Evolutionary conservation across 2,888 invertebrate genomes (phyloP).

Genomic region (Esperia sulphurella): DNA sequence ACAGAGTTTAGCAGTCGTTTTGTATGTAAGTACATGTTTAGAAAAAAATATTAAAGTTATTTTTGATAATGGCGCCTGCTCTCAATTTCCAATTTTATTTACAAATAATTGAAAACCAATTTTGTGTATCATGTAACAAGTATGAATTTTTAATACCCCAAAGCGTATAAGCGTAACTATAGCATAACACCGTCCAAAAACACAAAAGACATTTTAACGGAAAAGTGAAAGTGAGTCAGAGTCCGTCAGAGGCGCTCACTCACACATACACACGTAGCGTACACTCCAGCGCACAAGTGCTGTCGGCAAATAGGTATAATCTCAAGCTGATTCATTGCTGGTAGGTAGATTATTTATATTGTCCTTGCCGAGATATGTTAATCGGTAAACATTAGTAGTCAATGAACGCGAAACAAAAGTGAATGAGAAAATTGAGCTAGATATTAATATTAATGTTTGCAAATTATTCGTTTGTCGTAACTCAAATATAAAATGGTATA

Average conservation of each 20-base stretch:
- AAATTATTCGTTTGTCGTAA: background rate
- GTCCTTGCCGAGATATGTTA: constrained; percentile 20
- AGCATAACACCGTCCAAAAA: constrained; percentile 61
- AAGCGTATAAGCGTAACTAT: too few relatives aligned
- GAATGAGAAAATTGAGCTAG: background rate
- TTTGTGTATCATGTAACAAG: too few relatives aligned
- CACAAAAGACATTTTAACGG: constrained; percentile 74
- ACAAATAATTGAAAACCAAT: too few relatives aligned
- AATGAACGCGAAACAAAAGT: background rate
- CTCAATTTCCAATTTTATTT: too few relatives aligned
- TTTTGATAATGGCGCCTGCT: too few relatives aligned
- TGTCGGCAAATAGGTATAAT: background rate
- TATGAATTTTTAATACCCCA: constrained; percentile 21
- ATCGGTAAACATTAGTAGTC: background rate
- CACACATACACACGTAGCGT: background rate
- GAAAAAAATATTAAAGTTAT: too few relatives aligned
- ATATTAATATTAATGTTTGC: background rate
- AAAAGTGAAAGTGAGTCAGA: constrained; percentile 66
- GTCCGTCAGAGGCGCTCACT: constrained; percentile 7
- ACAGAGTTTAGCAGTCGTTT: too few relatives aligned
- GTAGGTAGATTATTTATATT: constrained; percentile 18
- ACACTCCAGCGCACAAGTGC: background rate
- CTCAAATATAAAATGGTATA: too few relatives aligned
- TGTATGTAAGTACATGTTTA: too few relatives aligned
- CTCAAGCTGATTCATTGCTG: constrained; percentile 17